phyloP scores from a whole-genome alignment of 1,140 invertebrate species.

The Lordiphosa clarofinis region DNA sequence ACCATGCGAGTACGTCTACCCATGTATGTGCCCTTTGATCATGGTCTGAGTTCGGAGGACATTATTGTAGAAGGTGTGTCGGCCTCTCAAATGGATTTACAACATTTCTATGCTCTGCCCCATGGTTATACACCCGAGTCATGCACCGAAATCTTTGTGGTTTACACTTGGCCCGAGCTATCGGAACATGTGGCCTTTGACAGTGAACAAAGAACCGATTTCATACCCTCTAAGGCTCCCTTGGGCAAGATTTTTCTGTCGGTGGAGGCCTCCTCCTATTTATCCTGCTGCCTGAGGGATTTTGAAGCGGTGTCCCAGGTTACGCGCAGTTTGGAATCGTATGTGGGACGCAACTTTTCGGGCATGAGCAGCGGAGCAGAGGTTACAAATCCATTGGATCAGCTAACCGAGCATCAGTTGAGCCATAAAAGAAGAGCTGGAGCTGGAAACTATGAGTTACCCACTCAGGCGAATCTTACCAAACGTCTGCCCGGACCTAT shows the following conservation, averaged over 20 bases:
- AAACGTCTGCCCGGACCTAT: constrained; percentile 85
- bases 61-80: constrained; percentile 41
- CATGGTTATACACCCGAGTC: constrained; percentile 93
- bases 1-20: constrained; percentile 83
- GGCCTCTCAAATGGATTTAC: constrained; percentile 33
- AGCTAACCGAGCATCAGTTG: constrained; percentile 56
- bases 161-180: constrained; percentile 92
- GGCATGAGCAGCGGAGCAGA: constrained; percentile 54
- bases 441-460: constrained; percentile 37
- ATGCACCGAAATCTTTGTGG: constrained; percentile 87
- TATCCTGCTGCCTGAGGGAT: constrained; percentile 84
- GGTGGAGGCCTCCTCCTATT: constrained; percentile 83
- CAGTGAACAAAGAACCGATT: constrained; percentile 91
- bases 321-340: constrained; percentile 81
- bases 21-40: constrained; percentile 62
- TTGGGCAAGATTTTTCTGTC: constrained; percentile 86
- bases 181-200: constrained; percentile 93
- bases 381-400: constrained; percentile 50
- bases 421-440: constrained; percentile 1
- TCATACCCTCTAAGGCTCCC: constrained; percentile 91
- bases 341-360: constrained; percentile 82
- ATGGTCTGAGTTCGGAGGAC: constrained; percentile 50
- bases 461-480: constrained; percentile 39
- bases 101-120: constrained; percentile 84
- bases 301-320: constrained; percentile 81